These are phyloP conservation scores for Glaucidium brasilianum DNA, from an alignment of 2,113 vertebrate genomes.

Conservation along the genomic window DNA sequence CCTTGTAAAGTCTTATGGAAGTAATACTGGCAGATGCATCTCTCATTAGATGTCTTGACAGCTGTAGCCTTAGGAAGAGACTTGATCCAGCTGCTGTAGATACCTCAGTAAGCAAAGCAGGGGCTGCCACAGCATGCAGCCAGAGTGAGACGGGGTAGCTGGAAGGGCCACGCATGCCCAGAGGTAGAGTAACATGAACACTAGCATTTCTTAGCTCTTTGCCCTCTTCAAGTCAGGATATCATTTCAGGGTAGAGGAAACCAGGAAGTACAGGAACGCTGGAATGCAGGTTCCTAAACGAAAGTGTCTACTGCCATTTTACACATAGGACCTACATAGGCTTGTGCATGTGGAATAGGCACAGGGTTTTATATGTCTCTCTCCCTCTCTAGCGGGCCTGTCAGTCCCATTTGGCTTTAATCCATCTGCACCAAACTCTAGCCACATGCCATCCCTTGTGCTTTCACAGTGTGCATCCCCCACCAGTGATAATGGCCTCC, in stretches of 20 bases:
- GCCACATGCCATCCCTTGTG: neutral
- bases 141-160: neutral
- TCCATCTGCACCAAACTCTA: neutral
- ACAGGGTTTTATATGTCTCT: neutral
- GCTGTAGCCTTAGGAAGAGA: neutral
- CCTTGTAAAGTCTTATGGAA: neutral
- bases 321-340: neutral
- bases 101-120: neutral
- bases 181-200: neutral
- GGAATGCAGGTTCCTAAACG: neutral
- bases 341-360: neutral
- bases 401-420: neutral
- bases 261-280: neutral
- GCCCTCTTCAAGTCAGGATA: neutral
- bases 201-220: neutral
- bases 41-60: neutral
- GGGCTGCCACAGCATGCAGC: neutral
- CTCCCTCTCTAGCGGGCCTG: accelerated
- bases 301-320: neutral
- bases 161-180: neutral
- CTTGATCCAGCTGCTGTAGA: neutral
- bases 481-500: neutral
- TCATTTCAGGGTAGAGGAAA: neutral
- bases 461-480: neutral
- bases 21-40: neutral